Evolutionary conservation across 1,140 invertebrate species (phyloP).

Genomic region (Chironomus striatipennis): DNA sequence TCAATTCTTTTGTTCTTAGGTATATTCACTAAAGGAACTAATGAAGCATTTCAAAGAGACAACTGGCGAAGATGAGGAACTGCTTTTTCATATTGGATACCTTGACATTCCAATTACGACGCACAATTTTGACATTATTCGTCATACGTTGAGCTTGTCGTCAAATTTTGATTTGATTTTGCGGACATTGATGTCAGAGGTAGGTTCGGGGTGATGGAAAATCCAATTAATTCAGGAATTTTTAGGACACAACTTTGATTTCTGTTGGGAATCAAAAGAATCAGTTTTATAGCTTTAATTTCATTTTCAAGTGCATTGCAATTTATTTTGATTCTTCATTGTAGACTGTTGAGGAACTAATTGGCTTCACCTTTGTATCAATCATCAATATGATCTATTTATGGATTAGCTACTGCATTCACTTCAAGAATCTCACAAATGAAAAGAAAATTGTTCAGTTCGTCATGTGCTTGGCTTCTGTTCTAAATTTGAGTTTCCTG

Average conservation of each 20-base stretch:
- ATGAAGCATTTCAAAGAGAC: background rate
- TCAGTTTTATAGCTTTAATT: background rate
- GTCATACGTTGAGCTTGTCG: background rate
- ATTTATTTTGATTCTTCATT: background rate
- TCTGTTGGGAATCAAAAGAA: background rate
- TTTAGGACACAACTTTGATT: background rate
- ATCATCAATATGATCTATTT: background rate
- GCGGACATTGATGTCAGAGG: background rate
- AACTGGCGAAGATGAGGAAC: background rate
- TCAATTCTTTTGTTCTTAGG: background rate
- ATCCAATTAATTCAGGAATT: background rate
- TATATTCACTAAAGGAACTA: background rate
- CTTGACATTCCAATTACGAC: background rate
- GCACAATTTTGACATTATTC: background rate
- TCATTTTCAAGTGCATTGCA: background rate
- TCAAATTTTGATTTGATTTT: background rate
- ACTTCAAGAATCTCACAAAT: background rate
- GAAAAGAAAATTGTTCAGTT: background rate
- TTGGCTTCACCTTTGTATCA: background rate
- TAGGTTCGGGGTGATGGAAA: background rate
- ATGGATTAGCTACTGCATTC: background rate
- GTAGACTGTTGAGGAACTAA: background rate
- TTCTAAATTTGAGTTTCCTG: background rate
- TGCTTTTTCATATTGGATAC: background rate
- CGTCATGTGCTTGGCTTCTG: background rate